A percentile compares a stretch with the other conserved stretches of the same genome.
These are phyloP conservation scores for Natrix natrix DNA, from an alignment of 2,797 vertebrate species.

Conservation along the genomic window DNA sequence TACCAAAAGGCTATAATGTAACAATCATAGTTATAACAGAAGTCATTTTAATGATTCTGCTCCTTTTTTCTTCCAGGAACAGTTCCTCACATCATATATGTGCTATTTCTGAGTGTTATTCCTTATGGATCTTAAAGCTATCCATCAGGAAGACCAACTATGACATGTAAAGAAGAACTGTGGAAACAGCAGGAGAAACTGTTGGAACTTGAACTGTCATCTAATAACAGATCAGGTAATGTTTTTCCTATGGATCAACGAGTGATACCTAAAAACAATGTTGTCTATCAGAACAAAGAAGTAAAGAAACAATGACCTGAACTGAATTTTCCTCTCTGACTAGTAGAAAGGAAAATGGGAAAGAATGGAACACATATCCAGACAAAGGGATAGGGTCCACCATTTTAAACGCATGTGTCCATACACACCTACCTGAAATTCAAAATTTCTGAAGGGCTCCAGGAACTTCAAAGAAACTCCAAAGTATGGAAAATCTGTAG, in stretches of 20 bases:
- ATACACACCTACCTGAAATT: constrained; percentile 70
- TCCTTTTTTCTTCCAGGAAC: background rate
- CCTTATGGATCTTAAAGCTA: background rate
- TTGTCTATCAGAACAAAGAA: constrained; percentile 8
- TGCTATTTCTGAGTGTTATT: background rate
- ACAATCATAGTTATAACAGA: background rate
- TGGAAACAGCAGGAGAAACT: background rate
- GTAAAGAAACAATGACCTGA: constrained; percentile 11
- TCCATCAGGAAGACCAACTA: background rate
- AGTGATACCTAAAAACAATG: background rate
- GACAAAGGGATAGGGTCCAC: constrained; percentile 69
- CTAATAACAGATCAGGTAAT: background rate
- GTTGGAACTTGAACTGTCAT: background rate
- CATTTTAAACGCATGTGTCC: constrained; percentile 70
- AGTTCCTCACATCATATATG: background rate
- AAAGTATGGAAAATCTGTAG: constrained; percentile 68
- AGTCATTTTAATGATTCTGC: background rate
- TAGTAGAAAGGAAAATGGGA: constrained; percentile 50
- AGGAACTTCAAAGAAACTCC: constrained; percentile 68
- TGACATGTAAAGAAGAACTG: background rate
- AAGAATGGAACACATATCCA: constrained; percentile 67
- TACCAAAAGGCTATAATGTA: background rate
- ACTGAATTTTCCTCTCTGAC: constrained; percentile 41
- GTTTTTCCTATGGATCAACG: background rate
- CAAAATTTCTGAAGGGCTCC: constrained; percentile 70